Conservation (phyloP, 2,888 invertebrate genomes). For the Lasioglossum villosulum region DNA sequence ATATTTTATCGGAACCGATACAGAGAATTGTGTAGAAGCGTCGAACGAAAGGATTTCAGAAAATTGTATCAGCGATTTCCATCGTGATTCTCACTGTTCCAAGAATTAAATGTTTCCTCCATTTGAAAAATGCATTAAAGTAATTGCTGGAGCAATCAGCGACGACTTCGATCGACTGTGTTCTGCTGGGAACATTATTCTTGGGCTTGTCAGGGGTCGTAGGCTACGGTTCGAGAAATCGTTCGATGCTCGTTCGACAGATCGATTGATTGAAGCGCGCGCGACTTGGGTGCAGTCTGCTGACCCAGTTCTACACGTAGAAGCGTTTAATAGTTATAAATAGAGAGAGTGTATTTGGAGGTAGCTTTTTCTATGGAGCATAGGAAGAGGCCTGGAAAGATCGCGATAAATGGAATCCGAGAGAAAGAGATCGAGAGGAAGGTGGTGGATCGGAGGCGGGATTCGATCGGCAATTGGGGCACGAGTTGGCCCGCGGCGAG, state of each 20-base stretch:
- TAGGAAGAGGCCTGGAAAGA: background rate
- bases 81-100: no score
- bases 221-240: background rate
- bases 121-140: background rate
- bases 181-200: background rate
- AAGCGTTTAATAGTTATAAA: constrained; percentile 3
- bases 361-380: background rate
- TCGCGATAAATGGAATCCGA: background rate
- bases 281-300: constrained; percentile 6
- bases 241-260: constrained; percentile 21
- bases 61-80: no score
- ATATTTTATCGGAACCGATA: no score
- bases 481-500: background rate
- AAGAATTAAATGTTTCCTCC: no score
- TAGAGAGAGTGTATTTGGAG: background rate
- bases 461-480: background rate
- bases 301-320: constrained; percentile 28
- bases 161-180: background rate
- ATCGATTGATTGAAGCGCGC: constrained; percentile 35
- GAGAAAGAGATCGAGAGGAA: background rate
- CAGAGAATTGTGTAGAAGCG: no score
- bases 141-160: background rate
- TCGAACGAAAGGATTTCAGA: no score
- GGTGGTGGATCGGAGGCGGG: background rate
- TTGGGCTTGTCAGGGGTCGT: background rate